Percentiles rank a stretch among this genome's conserved stretches.
These are phyloP conservation scores for Aplochiton taeniatus DNA, from an alignment of 2,797 vertebrate species.

Conservation along the genomic window DNA sequence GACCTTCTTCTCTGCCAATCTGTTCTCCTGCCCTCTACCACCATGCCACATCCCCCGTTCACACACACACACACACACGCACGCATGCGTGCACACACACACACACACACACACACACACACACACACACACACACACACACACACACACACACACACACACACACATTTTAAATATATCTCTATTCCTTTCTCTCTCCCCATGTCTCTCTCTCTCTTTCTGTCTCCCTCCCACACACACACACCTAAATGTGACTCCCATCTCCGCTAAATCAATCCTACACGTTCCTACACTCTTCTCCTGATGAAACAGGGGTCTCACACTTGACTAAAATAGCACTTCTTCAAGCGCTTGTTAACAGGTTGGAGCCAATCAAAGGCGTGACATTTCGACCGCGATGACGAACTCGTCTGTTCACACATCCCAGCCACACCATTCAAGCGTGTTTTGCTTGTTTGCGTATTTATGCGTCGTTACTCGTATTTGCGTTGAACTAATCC, in stretches of 20 bases:
- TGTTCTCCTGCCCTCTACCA: constrained; percentile 48
- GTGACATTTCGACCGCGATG: constrained; percentile 57
- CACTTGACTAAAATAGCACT: constrained; percentile 54
- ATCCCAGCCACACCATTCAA: constrained; percentile 12
- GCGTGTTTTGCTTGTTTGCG: no score
- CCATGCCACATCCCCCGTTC: constrained; percentile 29
- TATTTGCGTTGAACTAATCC: no score
- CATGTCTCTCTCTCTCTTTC: no score
- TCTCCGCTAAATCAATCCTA: not conserved
- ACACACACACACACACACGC: constrained; percentile 15
- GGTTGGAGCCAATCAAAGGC: constrained; percentile 61
- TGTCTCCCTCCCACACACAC: constrained; percentile 7
- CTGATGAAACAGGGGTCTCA: constrained; percentile 31
- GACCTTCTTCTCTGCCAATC: constrained; percentile 59
- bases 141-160: constrained; percentile 31
- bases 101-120: constrained; percentile 15
- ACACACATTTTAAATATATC: not conserved
- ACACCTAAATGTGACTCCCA: constrained; percentile 1
- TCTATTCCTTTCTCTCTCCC: no score
- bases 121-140: constrained; percentile 4
- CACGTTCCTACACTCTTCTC: constrained; percentile 17
- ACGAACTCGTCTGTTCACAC: constrained; percentile 41
- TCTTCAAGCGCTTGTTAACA: constrained; percentile 49
- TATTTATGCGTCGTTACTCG: no score
- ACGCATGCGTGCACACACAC: constrained; percentile 15